Conservation (phyloP, 2,888 invertebrate genomes). For the Emmelina monodactyla region DNA sequence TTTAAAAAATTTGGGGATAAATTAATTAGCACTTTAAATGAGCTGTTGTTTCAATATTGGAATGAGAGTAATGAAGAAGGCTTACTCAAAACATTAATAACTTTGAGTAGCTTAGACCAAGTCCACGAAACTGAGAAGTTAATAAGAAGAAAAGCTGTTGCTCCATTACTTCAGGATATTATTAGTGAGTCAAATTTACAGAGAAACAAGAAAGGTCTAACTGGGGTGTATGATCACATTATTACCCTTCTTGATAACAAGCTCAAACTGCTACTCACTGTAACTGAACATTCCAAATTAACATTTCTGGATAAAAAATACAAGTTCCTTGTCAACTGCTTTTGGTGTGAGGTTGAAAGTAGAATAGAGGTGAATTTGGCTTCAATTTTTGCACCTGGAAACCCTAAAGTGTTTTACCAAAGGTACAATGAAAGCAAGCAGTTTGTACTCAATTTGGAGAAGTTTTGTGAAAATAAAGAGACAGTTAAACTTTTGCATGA, state of each 20-base stretch:
- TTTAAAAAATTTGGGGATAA: conserved; percentile 38
- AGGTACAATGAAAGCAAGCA: conserved; percentile 81
- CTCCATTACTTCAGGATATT: conserved; percentile 72
- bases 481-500: conserved; percentile 67
- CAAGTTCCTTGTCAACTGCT: conserved; percentile 77
- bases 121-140: conserved; percentile 75
- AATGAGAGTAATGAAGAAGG: conserved; percentile 63
- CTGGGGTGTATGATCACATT: conserved; percentile 76
- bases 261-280: conserved; percentile 62
- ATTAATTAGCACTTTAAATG: conserved; percentile 40
- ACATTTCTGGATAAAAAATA: conserved; percentile 44
- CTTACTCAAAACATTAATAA: conserved; percentile 64
- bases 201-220: conserved; percentile 69
- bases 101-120: conserved; percentile 72
- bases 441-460: conserved; percentile 77
- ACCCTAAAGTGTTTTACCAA: conserved; percentile 86
- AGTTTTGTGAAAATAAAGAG: conserved; percentile 66
- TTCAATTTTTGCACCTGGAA: conserved; percentile 90
- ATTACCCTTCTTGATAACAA: conserved; percentile 75
- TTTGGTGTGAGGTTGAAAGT: conserved; percentile 86
- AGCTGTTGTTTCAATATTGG: conserved; percentile 62
- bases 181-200: conserved; percentile 73
- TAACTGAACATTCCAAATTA: conserved; percentile 60
- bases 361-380: conserved; percentile 81
- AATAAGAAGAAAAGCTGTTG: conserved; percentile 72